Evolutionary conservation across 2,888 invertebrate species (phyloP), one percentile per base, ranked within the genome.

Genomic region (Drosophila fungiperda): DNA sequence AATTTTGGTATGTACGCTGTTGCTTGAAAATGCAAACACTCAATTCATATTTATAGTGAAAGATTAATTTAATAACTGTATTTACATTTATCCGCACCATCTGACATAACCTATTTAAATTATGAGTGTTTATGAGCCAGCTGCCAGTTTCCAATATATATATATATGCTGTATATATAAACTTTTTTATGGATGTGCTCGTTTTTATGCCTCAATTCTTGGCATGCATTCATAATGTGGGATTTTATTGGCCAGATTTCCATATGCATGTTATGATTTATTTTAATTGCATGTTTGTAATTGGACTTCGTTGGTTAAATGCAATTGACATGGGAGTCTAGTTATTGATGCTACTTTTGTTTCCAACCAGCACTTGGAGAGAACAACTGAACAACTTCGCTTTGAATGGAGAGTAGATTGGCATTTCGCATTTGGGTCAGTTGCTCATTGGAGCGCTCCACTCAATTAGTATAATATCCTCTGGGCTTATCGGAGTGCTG

Each of bases 381-480:
- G 20, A 57, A 57, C 32, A 20, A 57, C 32, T 32, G 32, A 20
- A 15, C 38, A 33, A 32, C 35, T 38, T 65, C 40, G n/a, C 17
- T 68, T 20, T 6, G 48, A 15, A 20, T 15, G 4, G 40, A 12
- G 29, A 40, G 38, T 32, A 11, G 26, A 40, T 36, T 40, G 29
- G 26, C 40, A n/a, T 29, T 55, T 36, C n/a, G 7, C 38, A 59
- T 55, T 33, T 54, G 33, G 52, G 38, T 54, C 38, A 68, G 36
- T 38, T 49, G 55, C 54, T 29, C 29, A 60, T 29, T 58, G 40
- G 49, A 59, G 33, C 67, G 23, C 26, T 12, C 38, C 42, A 69
- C 68, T 70, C 87, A 71, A 80, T 86, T 88, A 88, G 78, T 73
- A 36, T 71, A 75, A 76, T 80, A 71, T 78, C 73, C 73, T 69